Base-by-base conservation (phyloP, 1,140 invertebrate species). In the Stegodyphus dumicola region DNA sequence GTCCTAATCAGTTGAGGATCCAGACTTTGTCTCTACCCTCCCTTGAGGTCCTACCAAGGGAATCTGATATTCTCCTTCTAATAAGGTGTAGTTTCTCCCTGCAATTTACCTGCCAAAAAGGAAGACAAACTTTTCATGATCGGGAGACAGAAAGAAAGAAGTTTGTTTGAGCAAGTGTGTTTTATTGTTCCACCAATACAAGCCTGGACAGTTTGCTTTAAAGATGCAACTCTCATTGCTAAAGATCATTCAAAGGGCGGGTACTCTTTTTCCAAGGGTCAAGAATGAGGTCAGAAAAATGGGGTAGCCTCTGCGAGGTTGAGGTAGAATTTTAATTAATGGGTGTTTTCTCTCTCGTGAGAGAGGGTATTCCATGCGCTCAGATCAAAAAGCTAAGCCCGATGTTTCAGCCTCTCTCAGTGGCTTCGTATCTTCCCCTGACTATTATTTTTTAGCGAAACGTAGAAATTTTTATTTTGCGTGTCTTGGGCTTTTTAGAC, bases 311-410 rank as follows among this genome's bases (percentile, higher is more conserved):
- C 54, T 65, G 64, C 67, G 77, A 69, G 66, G 67, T 69, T 54
- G 51, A 73, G 60, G 67, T 56, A 81, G 78, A 81, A 81, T 81
- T 81, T 81, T 81, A 81, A 81, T 81, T 81, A 81, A 54, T 81
- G 78, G 78, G 78, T 81, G 78, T 71, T 81, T 53, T 73, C 78
- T 60, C 64, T 73, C 69, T 64, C 73, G 15, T 64, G 18, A 70
- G 17, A 70, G 48, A 52, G 75, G 7, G 52, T 10, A 60, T 33
- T 33, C 33, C 33, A 33, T 33, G 33, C 33, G 0, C 15, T 17
- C 56, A 77, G 15, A 77, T 79, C 65, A 80, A 64, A 67, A 67
- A 67, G 65, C 7, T 9, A 67, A 67, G 11, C n/a, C 65, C 10
- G 17, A 54, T 49, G 69, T 66, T 66, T 60, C 75, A n/a, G 52